These are phyloP conservation scores for Ladona fulva DNA, from an alignment of 1,140 invertebrate species.

Conservation along the genomic window DNA sequence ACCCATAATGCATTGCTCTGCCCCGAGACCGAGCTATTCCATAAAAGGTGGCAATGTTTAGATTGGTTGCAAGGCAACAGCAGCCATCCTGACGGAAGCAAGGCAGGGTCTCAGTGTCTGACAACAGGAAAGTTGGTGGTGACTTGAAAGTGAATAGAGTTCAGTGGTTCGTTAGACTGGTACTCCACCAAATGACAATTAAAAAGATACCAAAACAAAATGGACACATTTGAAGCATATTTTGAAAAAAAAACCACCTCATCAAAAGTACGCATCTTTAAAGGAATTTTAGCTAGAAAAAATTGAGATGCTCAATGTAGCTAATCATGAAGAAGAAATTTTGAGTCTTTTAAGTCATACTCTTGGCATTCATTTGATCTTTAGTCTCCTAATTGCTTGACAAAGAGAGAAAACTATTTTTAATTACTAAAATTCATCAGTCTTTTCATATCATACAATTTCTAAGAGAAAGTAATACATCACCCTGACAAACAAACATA, in stretches of 20 bases:
- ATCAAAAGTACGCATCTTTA: background rate
- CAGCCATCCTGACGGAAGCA: constrained; percentile 21
- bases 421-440: no score
- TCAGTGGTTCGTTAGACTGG: constrained; percentile 21
- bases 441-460: no score
- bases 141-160: constrained; percentile 21
- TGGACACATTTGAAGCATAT: background rate
- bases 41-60: constrained; percentile 20
- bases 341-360: no score
- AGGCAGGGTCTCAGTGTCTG: constrained; percentile 18
- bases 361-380: no score
- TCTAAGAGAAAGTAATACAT: no score
- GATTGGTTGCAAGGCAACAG: constrained; percentile 15
- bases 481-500: no score
- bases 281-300: no score
- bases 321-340: no score
- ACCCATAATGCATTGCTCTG: constrained; percentile 15
- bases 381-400: no score
- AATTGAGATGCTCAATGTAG: no score
- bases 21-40: constrained; percentile 13
- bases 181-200: constrained; percentile 10
- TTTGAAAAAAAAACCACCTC: background rate
- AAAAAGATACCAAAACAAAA: constrained; percentile 15
- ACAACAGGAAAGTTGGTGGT: constrained; percentile 8
- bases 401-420: no score